phyloP scores from a whole-genome alignment of 2,888 invertebrate species.

The Noctua janthe region DNA sequence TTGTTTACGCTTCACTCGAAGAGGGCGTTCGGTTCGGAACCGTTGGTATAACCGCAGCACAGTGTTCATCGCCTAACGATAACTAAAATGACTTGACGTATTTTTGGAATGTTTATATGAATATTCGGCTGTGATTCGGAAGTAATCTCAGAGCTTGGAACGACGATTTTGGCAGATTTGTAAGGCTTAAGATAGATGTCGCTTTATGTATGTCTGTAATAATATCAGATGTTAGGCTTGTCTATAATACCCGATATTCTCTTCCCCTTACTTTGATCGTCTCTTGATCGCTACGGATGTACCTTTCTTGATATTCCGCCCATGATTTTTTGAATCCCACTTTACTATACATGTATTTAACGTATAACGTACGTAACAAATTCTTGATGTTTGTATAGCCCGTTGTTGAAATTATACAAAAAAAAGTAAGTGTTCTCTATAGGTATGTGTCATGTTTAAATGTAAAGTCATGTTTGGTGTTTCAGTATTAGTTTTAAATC shows the following conservation, averaged over 20 bases:
- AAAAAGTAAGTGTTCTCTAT: conserved; percentile 73
- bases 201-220: conserved; percentile 17
- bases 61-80: conserved; percentile 14
- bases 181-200: conserved; percentile 21
- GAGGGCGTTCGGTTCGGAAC: conserved; percentile 27
- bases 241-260: conserved; percentile 14
- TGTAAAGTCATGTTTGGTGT: conserved; percentile 81
- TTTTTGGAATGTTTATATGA: conserved; percentile 80
- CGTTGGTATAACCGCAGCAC: conserved; percentile 22
- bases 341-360: conserved; percentile 62
- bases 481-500: conserved; percentile 88
- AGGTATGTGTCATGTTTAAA: conserved; percentile 78
- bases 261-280: conserved; percentile 30
- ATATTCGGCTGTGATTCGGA: conserved; percentile 85
- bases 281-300: conserved; percentile 42
- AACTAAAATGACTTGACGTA: conserved; percentile 62
- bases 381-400: conserved; percentile 83
- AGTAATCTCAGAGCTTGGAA: conserved; percentile 72
- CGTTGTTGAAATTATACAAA: conserved; percentile 79
- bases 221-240: conserved; percentile 23
- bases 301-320: conserved; percentile 58
- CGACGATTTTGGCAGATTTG: conserved; percentile 51
- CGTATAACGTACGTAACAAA: conserved; percentile 68
- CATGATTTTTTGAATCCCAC: conserved; percentile 73
- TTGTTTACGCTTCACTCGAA: conserved; percentile 25